These are phyloP conservation scores for Scomberomorus guttatus DNA, from an alignment of 2,797 vertebrate genomes.

Conservation along the genomic window DNA sequence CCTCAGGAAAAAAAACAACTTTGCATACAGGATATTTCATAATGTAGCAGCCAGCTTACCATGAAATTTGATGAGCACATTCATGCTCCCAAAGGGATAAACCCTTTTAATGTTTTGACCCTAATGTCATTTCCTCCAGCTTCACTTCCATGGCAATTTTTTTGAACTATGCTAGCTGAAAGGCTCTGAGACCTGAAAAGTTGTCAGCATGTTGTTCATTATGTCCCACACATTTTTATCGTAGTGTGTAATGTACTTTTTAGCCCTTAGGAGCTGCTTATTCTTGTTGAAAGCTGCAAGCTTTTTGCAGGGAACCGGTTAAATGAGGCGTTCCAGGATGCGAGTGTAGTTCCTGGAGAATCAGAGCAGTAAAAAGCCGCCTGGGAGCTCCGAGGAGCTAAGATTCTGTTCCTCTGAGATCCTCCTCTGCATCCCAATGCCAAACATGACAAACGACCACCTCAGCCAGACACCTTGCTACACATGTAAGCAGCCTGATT, in stretches of 20 bases:
- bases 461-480: conserved; percentile 81
- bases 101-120: background rate
- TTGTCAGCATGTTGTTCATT: conserved; percentile 1
- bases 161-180: background rate
- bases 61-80: conserved; percentile 22
- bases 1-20: background rate
- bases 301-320: conserved; percentile 21
- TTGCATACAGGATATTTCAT: conserved; percentile 2
- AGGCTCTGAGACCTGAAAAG: background rate
- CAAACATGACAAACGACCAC: conserved; percentile 82
- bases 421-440: conserved; percentile 85
- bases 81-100: background rate
- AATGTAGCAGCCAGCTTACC: background rate
- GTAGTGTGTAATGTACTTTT: conserved; percentile 23
- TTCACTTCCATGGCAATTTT: background rate
- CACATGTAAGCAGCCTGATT: conserved; percentile 56
- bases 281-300: conserved; percentile 24
- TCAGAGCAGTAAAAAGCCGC: conserved; percentile 49
- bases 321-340: conserved; percentile 53
- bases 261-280: conserved; percentile 50
- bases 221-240: background rate
- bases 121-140: background rate
- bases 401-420: conserved; percentile 73
- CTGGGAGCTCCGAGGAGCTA: conserved; percentile 60
- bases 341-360: conserved; percentile 58